Evolutionary conservation across 2,113 vertebrate species (phyloP).

Genomic region (Eurystomus gularis): DNA sequence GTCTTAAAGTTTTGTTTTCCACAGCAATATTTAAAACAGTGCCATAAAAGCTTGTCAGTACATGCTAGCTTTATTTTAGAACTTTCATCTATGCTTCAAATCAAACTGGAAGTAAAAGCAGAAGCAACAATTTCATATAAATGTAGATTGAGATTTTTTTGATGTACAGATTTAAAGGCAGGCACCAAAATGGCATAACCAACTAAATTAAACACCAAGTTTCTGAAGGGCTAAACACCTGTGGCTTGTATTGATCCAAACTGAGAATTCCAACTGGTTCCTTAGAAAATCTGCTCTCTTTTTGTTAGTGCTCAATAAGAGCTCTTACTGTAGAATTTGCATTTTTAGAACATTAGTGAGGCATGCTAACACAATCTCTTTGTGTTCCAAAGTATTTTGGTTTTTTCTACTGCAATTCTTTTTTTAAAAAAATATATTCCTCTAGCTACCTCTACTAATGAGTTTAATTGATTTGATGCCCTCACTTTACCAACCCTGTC

Average conservation of each 20-base stretch:
- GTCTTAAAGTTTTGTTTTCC: neutral
- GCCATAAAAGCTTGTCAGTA: neutral
- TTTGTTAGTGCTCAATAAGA: neutral
- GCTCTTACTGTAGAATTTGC: rapidly evolving
- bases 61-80: neutral
- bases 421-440: neutral
- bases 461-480: neutral
- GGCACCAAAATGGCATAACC: neutral
- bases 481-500: neutral
- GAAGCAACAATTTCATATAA: neutral
- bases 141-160: neutral
- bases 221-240: neutral
- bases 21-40: neutral
- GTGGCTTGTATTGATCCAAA: neutral
- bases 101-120: neutral
- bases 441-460: neutral
- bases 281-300: neutral
- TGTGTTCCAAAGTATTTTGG: neutral
- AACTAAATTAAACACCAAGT: neutral
- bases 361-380: rapidly evolving
- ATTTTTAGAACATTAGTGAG: neutral
- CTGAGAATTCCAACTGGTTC: rapidly evolving
- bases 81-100: neutral
- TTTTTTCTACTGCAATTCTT: rapidly evolving
- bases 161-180: neutral